Conservation (phyloP, 2,113 vertebrate species). For the Hipposideros armiger region DNA sequence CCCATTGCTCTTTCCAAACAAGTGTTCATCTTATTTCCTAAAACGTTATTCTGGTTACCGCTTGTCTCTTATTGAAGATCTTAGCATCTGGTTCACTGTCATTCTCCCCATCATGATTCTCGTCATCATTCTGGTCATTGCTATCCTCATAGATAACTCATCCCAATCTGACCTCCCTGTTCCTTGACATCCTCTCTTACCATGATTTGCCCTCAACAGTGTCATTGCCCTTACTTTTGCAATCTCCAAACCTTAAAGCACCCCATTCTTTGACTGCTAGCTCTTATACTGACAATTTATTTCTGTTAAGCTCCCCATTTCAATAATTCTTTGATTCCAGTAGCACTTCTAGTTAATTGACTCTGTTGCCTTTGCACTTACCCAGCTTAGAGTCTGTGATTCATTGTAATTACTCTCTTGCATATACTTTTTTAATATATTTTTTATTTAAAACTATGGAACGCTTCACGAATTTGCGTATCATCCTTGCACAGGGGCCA, state of each 20-base stretch:
- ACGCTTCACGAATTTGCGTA: too few species aligned
- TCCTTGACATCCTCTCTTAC: background rate
- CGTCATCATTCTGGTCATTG: too few species aligned
- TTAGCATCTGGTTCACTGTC: background rate
- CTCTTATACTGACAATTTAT: background rate
- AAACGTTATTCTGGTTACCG: background rate
- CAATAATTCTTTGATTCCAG: background rate
- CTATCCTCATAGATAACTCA: background rate
- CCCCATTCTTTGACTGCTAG: background rate
- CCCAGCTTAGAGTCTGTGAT: background rate
- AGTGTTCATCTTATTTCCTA: background rate
- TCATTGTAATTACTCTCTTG: background rate
- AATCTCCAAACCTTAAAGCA: background rate
- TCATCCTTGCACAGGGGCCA: too few species aligned
- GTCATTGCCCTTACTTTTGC: background rate
- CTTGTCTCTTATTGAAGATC: background rate
- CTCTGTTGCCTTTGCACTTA: background rate
- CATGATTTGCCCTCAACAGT: background rate
- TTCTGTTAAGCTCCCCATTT: background rate
- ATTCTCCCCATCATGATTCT: background rate
- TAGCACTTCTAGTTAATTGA: background rate
- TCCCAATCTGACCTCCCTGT: background rate
- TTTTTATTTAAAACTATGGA: too few species aligned
- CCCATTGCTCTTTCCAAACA: background rate
- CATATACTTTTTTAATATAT: background rate